phyloP scores from a whole-genome alignment of 2,888 invertebrate species.

The Lamproptera curius region DNA sequence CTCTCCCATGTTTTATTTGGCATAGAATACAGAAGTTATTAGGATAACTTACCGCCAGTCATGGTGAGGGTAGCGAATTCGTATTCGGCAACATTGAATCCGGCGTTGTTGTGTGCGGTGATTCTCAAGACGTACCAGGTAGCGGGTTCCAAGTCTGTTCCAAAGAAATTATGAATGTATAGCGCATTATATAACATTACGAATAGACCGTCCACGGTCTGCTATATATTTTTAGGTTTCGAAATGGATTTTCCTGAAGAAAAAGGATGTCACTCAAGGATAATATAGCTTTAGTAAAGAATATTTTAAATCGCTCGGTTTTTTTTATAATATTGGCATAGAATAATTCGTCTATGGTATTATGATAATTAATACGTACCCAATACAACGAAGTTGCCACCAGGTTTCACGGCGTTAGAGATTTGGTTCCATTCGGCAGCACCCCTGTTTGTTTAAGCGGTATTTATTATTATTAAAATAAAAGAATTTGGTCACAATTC shows the following conservation, averaged over 20 bases:
- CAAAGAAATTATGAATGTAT: too few species aligned
- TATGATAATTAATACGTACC: constrained; percentile 41
- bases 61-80: constrained; percentile 96
- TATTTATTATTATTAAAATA: too few species aligned
- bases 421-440: constrained; percentile 96
- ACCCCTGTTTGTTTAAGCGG: constrained; percentile 79
- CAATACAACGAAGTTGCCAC: constrained; percentile 92
- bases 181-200: too few species aligned
- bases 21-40: too few species aligned
- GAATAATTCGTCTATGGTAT: too few species aligned
- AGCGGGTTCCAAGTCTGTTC: constrained; percentile 93
- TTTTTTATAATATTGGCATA: too few species aligned
- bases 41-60: constrained; percentile 92
- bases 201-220: too few species aligned
- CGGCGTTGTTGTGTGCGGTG: constrained; percentile 96
- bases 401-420: constrained; percentile 94
- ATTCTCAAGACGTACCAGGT: constrained; percentile 96
- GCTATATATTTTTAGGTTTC: too few species aligned
- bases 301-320: not conserved
- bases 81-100: constrained; percentile 96
- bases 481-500: too few species aligned
- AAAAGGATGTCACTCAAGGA: too few species aligned
- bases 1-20: too few species aligned
- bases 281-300: not conserved
- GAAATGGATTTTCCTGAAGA: not conserved